A percentile compares a stretch with the other conserved stretches of the same genome.
Conservation (phyloP, 2,888 invertebrate genomes). For the Beris morrisii region DNA sequence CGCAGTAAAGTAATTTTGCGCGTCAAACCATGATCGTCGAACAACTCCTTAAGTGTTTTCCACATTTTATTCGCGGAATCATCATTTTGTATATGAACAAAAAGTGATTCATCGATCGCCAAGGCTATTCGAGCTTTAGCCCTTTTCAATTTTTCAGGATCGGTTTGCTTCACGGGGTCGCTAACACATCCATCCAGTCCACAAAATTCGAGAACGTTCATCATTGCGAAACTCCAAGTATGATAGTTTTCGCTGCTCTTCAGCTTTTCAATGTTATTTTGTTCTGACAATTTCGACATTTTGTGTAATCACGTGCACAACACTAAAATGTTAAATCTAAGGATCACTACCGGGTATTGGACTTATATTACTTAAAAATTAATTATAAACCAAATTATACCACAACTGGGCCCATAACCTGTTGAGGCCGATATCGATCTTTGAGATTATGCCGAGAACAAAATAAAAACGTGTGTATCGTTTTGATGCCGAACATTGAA, state of each 20-base stretch:
- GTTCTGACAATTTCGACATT: not conserved
- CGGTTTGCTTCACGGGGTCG: slow-evolving; percentile 8
- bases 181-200: slow-evolving; percentile 26
- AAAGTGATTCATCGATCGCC: slow-evolving; percentile 40
- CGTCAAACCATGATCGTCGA: slow-evolving; percentile 45
- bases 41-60: slow-evolving; percentile 40
- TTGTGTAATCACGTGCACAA: too few relatives aligned
- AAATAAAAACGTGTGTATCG: too few relatives aligned
- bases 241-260: slow-evolving; percentile 33
- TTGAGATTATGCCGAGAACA: too few relatives aligned
- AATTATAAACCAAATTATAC: too few relatives aligned
- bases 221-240: slow-evolving; percentile 33
- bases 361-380: too few relatives aligned
- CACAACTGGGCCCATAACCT: too few relatives aligned
- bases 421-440: too few relatives aligned
- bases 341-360: too few relatives aligned
- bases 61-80: not conserved
- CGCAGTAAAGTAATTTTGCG: slow-evolving; percentile 43
- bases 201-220: not conserved
- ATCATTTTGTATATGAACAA: slow-evolving; percentile 44
- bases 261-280: slow-evolving; percentile 17
- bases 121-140: slow-evolving; percentile 22
- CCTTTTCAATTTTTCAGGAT: slow-evolving; percentile 25
- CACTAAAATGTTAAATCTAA: too few relatives aligned
- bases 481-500: too few relatives aligned